phyloP scores from a whole-genome alignment of 2,113 vertebrate genomes.

The Actenoides lindsayi region DNA sequence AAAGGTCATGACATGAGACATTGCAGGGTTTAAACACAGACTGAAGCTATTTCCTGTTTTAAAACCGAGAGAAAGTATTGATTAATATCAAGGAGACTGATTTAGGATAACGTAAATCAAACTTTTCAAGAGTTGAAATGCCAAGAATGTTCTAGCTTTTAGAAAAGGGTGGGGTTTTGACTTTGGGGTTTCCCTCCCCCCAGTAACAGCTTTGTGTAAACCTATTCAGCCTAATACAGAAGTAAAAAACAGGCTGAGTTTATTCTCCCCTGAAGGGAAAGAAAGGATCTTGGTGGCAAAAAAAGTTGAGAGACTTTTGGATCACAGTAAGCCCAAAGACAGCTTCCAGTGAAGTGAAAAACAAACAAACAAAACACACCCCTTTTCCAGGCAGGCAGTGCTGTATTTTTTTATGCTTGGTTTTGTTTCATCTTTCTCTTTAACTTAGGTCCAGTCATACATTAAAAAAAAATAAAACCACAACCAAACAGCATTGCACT shows the following conservation, averaged over 20 bases:
- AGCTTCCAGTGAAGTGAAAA: neutral
- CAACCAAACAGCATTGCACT: neutral
- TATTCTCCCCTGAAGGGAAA: neutral
- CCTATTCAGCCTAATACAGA: neutral
- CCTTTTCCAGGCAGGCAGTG: neutral
- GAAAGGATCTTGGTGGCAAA: neutral
- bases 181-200: neutral
- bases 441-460: neutral
- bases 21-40: slow-evolving; percentile 58
- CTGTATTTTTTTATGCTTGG: fast-evolving
- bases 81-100: slow-evolving; percentile 43
- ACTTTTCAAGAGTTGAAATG: neutral
- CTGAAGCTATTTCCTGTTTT: slow-evolving; percentile 69
- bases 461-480: neutral
- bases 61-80: slow-evolving; percentile 59
- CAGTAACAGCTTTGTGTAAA: neutral
- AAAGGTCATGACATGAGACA: slow-evolving; percentile 46
- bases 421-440: neutral
- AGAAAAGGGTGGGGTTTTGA: neutral
- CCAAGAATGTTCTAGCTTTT: neutral
- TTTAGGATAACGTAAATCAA: slow-evolving; percentile 38
- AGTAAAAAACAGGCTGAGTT: neutral
- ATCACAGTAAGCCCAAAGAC: neutral
- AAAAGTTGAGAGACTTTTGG: neutral
- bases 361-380: neutral